phyloP scores from a whole-genome alignment of 1,140 invertebrate genomes.

The Sinella curviseta region DNA sequence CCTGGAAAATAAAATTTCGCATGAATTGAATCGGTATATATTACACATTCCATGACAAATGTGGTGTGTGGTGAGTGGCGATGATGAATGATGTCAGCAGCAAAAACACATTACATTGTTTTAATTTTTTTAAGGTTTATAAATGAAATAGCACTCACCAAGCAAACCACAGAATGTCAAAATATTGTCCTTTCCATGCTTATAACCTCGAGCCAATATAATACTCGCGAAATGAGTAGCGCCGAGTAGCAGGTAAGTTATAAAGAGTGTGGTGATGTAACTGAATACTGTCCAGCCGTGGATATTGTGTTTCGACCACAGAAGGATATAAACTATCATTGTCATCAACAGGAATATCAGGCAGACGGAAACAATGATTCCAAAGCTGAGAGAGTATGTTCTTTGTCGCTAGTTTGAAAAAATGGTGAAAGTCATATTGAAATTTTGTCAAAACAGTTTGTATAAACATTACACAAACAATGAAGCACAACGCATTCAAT shows the following conservation, averaged over 20 bases:
- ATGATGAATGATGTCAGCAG: too few species aligned
- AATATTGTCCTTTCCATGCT: neutral
- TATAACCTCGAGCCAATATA: neutral
- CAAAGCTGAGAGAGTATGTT: neutral
- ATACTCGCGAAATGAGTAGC: neutral
- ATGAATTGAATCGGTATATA: neutral
- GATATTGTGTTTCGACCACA: neutral
- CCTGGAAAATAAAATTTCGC: constrained; percentile 25
- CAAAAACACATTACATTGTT: neutral
- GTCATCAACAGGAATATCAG: neutral
- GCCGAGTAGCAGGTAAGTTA: constrained; percentile 1
- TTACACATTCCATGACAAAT: constrained; percentile 23
- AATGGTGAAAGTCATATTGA: too few species aligned
- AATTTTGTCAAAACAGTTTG: neutral
- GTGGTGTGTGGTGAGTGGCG: neutral
- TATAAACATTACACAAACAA: neutral
- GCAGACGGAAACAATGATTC: neutral
- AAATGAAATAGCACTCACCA: neutral
- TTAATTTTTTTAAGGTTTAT: too few species aligned
- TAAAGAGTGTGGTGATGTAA: constrained; percentile 4
- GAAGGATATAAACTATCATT: neutral
- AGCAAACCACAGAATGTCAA: neutral
- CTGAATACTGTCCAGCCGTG: neutral
- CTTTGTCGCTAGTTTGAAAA: neutral
- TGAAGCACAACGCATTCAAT: neutral